These are phyloP conservation scores for Patella ulyssiponensis DNA, from an alignment of 2,888 invertebrate species.

Conservation along the genomic window DNA sequence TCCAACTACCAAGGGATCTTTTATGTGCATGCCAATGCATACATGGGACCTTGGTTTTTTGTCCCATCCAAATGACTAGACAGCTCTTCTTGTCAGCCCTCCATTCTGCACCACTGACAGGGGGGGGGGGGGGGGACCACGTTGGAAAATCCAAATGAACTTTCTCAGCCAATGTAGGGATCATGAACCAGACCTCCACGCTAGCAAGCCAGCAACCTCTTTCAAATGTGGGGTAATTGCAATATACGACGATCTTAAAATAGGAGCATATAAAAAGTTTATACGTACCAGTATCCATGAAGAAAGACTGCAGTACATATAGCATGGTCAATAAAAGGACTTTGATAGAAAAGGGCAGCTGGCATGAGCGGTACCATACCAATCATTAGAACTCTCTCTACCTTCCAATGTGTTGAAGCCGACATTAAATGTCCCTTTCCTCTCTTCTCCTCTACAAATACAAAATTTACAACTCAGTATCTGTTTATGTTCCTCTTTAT, in stretches of 20 bases:
- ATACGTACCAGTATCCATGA: constrained; percentile 73
- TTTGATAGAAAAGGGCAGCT: constrained; percentile 71
- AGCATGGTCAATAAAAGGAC: constrained; percentile 70
- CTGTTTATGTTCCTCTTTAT: no score
- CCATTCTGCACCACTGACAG: no score
- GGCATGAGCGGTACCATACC: constrained; percentile 73
- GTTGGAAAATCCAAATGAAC: no score
- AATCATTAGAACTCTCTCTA: constrained; percentile 70
- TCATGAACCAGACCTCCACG: neutral
- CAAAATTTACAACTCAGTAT: neutral
- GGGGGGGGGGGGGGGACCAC: no score
- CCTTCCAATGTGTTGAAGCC: constrained; percentile 68
- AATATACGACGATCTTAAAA: neutral
- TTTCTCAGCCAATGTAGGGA: no score
- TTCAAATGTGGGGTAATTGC: no score
- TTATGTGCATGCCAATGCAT: no score
- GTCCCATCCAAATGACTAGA: no score
- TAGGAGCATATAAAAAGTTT: neutral
- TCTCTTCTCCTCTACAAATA: constrained; percentile 57
- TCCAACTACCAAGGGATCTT: no score
- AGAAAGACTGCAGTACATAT: constrained; percentile 71
- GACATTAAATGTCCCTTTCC: constrained; percentile 58
- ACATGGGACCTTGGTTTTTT: no score
- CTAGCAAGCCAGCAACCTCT: neutral
- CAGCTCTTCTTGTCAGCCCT: no score